These are phyloP conservation scores for Athalia rosae DNA, from an alignment of 2,888 invertebrate genomes.

Conservation along the genomic window DNA sequence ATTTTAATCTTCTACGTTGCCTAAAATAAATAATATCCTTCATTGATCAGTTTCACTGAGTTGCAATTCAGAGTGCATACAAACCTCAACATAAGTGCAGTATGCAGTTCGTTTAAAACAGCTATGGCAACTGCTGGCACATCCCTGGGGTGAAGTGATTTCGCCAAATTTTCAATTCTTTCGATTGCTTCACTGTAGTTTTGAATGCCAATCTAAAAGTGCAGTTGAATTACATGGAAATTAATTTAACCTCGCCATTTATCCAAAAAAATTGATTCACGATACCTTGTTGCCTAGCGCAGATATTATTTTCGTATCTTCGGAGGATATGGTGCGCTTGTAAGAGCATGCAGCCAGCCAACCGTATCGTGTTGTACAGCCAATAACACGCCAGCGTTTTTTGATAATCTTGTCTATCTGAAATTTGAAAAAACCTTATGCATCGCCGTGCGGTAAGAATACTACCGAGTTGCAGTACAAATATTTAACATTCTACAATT, in stretches of 20 bases:
- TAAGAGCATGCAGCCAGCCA: slow-evolving; percentile 52
- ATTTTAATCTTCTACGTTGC: slow-evolving; percentile 50
- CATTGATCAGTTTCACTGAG: neutral
- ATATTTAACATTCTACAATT: neutral
- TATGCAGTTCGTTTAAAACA: slow-evolving; percentile 53
- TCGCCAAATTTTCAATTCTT: slow-evolving; percentile 49
- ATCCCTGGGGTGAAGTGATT: slow-evolving; percentile 51
- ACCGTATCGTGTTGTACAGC: slow-evolving; percentile 54
- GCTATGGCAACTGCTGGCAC: slow-evolving; percentile 52
- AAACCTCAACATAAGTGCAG: slow-evolving; percentile 51
- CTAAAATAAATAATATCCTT: slow-evolving; percentile 45
- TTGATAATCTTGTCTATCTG: slow-evolving; percentile 54
- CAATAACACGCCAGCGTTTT: slow-evolving; percentile 54
- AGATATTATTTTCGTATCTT: slow-evolving; percentile 49
- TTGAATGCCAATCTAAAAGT: slow-evolving; percentile 53
- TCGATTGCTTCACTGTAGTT: slow-evolving; percentile 50
- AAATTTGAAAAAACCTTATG: neutral
- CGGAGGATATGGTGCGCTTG: slow-evolving; percentile 46
- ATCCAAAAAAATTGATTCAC: neutral
- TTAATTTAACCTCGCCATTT: neutral
- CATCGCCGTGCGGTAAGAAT: neutral
- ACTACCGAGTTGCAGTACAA: neutral
- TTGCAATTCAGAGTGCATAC: neutral
- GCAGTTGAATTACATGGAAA: neutral
- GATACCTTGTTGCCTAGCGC: slow-evolving; percentile 52